A percentile compares a stretch with the other conserved stretches of the same genome.
Conservation (phyloP, 2,797 vertebrate genomes). For the Sarcoramphus papa region DNA sequence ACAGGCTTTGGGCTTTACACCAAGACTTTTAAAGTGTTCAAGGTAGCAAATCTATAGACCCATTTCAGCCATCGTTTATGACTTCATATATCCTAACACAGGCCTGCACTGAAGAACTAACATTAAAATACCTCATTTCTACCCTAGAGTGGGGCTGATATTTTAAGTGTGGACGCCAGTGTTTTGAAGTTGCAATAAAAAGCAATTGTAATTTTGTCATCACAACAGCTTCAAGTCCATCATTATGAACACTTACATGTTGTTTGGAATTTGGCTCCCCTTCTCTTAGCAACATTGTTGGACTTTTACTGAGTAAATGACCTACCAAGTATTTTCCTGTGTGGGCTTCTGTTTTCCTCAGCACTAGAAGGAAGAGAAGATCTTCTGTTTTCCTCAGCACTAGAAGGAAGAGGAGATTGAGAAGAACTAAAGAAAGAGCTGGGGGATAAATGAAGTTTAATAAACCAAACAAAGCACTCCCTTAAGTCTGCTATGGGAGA, state of each 20-base stretch:
- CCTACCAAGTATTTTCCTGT: neutral
- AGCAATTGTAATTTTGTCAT: slow-evolving; percentile 1
- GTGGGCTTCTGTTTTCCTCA: neutral
- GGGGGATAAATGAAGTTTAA: neutral
- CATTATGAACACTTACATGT: neutral
- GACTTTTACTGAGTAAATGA: neutral
- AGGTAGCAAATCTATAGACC: neutral
- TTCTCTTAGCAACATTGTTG: neutral
- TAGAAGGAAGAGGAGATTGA: neutral
- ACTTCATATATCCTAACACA: neutral
- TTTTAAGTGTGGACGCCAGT: neutral
- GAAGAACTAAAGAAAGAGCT: neutral
- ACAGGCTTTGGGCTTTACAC: neutral
- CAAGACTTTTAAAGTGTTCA: neutral
- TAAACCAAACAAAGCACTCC: neutral
- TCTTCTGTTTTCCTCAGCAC: neutral
- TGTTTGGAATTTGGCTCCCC: neutral
- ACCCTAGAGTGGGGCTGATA: neutral
- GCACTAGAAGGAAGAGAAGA: neutral
- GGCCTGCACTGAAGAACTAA: neutral
- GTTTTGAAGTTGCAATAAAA: neutral
- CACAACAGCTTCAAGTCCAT: neutral
- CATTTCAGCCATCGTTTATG: neutral
- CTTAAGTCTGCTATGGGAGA: neutral
- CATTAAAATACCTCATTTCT: neutral